Evolutionary conservation across 2,888 invertebrate species (phyloP).

Genomic region (Blastobasis adustella): DNA sequence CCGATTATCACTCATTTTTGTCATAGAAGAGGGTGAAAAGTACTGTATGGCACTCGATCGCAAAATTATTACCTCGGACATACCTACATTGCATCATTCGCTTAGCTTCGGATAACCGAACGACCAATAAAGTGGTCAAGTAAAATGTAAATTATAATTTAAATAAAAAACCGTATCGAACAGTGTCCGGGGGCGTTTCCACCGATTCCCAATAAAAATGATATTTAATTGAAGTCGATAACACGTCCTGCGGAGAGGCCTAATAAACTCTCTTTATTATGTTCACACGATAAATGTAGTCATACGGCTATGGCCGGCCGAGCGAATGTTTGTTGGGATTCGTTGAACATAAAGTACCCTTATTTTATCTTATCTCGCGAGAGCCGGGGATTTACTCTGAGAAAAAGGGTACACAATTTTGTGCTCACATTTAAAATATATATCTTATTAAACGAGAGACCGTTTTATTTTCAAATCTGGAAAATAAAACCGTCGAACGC

Average conservation of each 20-base stretch:
- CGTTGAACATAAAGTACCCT: conserved; percentile 14
- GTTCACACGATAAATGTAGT: conserved; percentile 49
- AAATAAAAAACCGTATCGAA: conserved; percentile 39
- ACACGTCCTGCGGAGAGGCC: conserved; percentile 57
- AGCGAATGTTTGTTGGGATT: conserved; percentile 29
- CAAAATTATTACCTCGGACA: too few species aligned
- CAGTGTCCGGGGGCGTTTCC: conserved; percentile 54
- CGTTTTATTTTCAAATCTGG: too few species aligned
- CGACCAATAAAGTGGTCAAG: too few species aligned
- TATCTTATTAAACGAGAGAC: too few species aligned
- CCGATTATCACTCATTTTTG: too few species aligned
- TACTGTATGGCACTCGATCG: too few species aligned
- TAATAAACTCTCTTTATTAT: conserved; percentile 71
- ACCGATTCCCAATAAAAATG: conserved; percentile 67
- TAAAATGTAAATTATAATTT: conserved; percentile 23
- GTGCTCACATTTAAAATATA: too few species aligned
- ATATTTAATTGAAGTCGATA: conserved; percentile 72
- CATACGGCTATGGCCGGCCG: conserved; percentile 27
- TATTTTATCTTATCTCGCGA: conserved; percentile 1
- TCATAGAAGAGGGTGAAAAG: too few species aligned
- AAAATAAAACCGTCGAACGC: too few species aligned
- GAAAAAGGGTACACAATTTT: not conserved
- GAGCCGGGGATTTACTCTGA: not conserved
- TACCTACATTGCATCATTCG: too few species aligned
- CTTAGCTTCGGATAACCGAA: too few species aligned